A percentile compares a stretch with the other conserved stretches of the same genome.
Evolutionary conservation across 2,888 invertebrate species (phyloP).

Genomic region (Synergus itoensis): DNA sequence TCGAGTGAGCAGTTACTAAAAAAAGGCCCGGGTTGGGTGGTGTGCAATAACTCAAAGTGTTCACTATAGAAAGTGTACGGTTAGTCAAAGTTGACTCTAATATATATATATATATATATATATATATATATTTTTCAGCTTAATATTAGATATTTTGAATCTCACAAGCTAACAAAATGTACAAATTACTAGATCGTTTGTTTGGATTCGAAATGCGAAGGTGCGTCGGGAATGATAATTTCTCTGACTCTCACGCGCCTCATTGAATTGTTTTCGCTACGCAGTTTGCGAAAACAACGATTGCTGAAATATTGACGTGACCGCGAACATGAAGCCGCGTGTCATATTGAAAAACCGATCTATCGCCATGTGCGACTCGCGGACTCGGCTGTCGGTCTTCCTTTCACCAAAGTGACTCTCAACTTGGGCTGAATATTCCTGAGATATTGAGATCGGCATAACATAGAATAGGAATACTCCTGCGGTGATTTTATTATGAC

Average conservation of each 20-base stretch:
- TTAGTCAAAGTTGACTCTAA: too few relatives aligned
- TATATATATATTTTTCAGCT: background rate
- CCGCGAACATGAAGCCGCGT: slow-evolving; percentile 37
- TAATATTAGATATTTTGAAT: background rate
- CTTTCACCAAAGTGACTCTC: slow-evolving; percentile 65
- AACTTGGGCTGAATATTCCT: slow-evolving; percentile 40
- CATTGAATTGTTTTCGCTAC: background rate
- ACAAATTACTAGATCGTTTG: background rate
- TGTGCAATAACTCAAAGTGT: too few relatives aligned
- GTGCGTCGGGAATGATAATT: slow-evolving; percentile 5
- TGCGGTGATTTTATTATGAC: slow-evolving; percentile 54
- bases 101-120: too few relatives aligned
- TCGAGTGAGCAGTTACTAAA: too few relatives aligned
- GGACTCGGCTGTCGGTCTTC: slow-evolving; percentile 54
- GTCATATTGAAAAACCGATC: slow-evolving; percentile 48
- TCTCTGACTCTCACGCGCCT: slow-evolving; percentile 7
- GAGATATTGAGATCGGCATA: slow-evolving; percentile 12
- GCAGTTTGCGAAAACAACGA: slow-evolving; percentile 19
- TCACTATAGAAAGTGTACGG: too few relatives aligned
- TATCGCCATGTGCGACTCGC: slow-evolving; percentile 42
- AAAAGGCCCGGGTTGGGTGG: too few relatives aligned
- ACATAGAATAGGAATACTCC: slow-evolving; percentile 16
- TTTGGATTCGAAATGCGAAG: background rate
- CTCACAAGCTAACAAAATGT: background rate
- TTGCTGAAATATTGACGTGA: slow-evolving; percentile 33